Evolutionary conservation across 2,113 vertebrate species (phyloP), one percentile per base, ranked within the genome.

Genomic region (Rhagologus leucostigma): DNA sequence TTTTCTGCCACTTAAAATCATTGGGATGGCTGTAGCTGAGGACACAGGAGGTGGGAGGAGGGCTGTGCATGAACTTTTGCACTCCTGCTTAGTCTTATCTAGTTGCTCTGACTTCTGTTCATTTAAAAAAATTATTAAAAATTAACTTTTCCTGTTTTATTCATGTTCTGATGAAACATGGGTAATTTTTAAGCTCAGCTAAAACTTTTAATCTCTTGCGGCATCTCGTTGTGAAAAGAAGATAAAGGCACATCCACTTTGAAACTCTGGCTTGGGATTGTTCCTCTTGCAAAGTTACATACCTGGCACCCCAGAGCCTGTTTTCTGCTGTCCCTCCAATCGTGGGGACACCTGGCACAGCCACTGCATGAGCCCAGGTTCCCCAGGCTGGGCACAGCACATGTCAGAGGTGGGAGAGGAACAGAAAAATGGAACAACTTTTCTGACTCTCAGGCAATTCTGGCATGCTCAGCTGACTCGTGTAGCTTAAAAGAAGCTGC

Each of bases 331-430:
- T 50, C 10, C 4, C 6, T 52, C 70, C 1, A 2, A 7, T 1
- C 0, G 0, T 3, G 2, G 78, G 73, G 20, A 9, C 23, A 64
- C 47, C 55, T n/a, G 59, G 12, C 10, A 57, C 3, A 35, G 50
- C 2, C 2, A 1, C 13, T n/a, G 41, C 39, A 30, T 0, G 0
- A 78, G 37, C 17, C 30, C n/a, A 12, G 2, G 24, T 18, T 60
- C 55, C 70, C 49, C 33, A 17, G 35, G 56, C 26, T 2, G 2
- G 22, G 29, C 26, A 27, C 20, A 24, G 56, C 41, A 19, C 26
- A 3, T 32, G 41, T 53, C 70, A 69, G 60, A 73, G 39, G 21
- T 0, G 1, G 42, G 37, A 90, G 57, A 75, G 70, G 62, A 75
- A 75, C 20, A 11, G 15, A 37, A 49, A 73, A 75, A 82, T 26